Evolutionary conservation across 2,113 vertebrate genomes (phyloP).

Genomic region (Microcebus griseorufus): DNA sequence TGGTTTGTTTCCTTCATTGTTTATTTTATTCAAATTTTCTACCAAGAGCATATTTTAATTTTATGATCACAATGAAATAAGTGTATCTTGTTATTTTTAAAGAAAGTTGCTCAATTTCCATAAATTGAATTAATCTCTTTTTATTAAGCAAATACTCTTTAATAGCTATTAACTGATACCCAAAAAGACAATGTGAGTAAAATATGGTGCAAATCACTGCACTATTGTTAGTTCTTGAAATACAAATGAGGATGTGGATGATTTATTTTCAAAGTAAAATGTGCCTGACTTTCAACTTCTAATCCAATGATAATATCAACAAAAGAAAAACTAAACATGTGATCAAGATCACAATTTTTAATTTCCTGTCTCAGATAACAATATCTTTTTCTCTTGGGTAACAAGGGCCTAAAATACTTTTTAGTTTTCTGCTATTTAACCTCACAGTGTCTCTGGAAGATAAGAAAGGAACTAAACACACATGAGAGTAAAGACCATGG

Average conservation of each 20-base stretch:
- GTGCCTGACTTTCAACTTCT: constrained; percentile 43
- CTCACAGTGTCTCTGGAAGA: background rate
- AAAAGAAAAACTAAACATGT: background rate
- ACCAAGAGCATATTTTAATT: constrained; percentile 2
- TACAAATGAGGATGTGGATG: constrained; percentile 34
- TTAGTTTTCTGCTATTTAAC: constrained; percentile 44
- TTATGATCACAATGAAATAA: constrained; percentile 33
- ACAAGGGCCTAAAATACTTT: background rate
- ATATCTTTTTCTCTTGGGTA: background rate
- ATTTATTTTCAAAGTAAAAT: constrained; percentile 53
- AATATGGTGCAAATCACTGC: background rate
- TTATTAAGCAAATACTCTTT: constrained; percentile 51
- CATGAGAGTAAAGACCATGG: background rate
- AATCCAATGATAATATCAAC: constrained; percentile 45
- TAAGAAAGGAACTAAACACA: background rate
- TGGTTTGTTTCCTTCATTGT: constrained; percentile 32
- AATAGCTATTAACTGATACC: constrained; percentile 21
- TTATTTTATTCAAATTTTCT: constrained; percentile 53
- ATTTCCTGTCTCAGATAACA: background rate
- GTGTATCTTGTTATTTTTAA: constrained; percentile 48
- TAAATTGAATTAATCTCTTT: constrained; percentile 58
- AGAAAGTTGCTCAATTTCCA: constrained; percentile 52
- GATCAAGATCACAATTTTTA: constrained; percentile 55
- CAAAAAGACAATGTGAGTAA: constrained; percentile 32
- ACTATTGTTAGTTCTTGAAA: constrained; percentile 5